Base-by-base conservation (phyloP, 2,113 vertebrate species). In the Sinocyclocheilus maitianheensis region DNA sequence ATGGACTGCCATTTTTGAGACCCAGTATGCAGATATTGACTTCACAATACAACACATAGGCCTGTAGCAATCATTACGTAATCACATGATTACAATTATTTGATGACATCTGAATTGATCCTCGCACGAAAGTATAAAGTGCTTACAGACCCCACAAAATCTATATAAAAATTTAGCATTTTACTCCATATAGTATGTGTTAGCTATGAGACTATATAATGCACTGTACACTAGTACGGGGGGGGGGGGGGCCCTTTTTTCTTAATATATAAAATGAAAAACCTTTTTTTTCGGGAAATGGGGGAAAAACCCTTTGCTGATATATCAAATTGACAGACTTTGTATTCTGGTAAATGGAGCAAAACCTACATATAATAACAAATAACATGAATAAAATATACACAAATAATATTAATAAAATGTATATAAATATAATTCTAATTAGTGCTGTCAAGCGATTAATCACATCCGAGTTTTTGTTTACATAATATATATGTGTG, bases 21-120 rank as follows among this genome's bases (percentile, higher is more conserved):
- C 14, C 14, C 24, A 77, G 53, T 77, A 55, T 55, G 24, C 14
- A 77, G 75, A 51, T 77, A 77, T 53, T 53, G 75, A 77, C 16
- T 55, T 26, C 12, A 55, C 46, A 77, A 26, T 30, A 48, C 22
- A 48, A 75, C 48, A 24, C 43, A 48, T 75, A 7, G 75, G 46
- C 75, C 24, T 51, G 24, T 26, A 55, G 48, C 75, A 34, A 2
- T 55, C 48, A 26, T 77, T 77, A 30, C 3, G 16, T 24, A 77
- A 55, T 55, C 7, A 77, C 30, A n/a, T 77, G n/a, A 53, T 77
- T 53, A 48, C 5, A 3, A 7, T 30, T 11, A 14, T 69, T 34
- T 16, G 24, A 69, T 55, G 53, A 55, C 16, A 8, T 71, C 67
- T 20, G 16, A 71, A 71, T 34, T 37, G 30, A 37, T 69, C 30